Evolutionary conservation across 2,888 invertebrate species (phyloP), one percentile per base, ranked within the genome.

Genomic region (Epirrita christyi): DNA sequence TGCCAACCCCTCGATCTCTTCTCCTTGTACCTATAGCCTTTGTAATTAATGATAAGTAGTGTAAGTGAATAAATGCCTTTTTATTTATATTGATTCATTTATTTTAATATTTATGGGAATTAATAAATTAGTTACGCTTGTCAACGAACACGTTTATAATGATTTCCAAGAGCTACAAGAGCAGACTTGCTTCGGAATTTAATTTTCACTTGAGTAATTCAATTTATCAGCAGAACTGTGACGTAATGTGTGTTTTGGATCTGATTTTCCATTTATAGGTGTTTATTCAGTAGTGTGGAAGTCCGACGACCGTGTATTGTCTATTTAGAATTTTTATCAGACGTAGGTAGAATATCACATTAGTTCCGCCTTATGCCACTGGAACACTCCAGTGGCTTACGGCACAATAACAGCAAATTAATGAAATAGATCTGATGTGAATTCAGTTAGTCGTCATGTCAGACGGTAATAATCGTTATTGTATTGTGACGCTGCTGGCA

Each of bases 201-300:
- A 55, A 61, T 61, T 41, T 51, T 51, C 48, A 55, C 52, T 49
- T 42, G 49, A 50, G 42, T 55, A 50, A 58, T 62, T 58, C 38
- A 58, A 62, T 62, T 55, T 58, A 62, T 55, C 52, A 21, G 15
- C 34, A 52, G 14, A 14, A 52, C 44, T 41, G 51, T 51, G 53
- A 44, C 40, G 54, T 27, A 10, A 34, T 49, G 32, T 34, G 21
- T 13, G 40, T 27, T 38, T 21, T 48, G 14, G 44, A 55, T 61
- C 47, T 44, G 47, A 54, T 44, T 50, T 40, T 34, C 50, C 43
- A 53, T 53, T 49, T 46, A 46, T 38, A 36, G 42, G 41, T 45
- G 34, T 28, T 50, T 54, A 43, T 14, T 51, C 50, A 51, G 15
- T 42, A 43, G 50, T 13, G 50, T 47, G 47, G 55, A 55, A 50